These are phyloP conservation scores for Passer domesticus DNA, from an alignment of 2,113 vertebrate species.

Conservation along the genomic window DNA sequence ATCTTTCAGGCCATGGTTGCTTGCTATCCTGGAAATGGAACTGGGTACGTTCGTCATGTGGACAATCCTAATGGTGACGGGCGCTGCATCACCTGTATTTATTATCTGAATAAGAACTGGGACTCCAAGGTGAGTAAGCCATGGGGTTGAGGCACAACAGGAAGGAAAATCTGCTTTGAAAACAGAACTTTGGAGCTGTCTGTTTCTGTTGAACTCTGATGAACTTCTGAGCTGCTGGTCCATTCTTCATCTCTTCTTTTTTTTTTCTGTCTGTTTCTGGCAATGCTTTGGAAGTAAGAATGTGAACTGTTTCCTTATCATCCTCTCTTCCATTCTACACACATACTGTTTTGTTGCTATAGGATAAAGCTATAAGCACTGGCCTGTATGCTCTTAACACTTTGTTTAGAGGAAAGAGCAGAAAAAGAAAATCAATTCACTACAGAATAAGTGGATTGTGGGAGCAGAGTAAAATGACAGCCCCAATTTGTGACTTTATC, in stretches of 20 bases:
- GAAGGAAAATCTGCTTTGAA: not conserved
- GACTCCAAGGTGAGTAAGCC: slow-evolving; percentile 82
- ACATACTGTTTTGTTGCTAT: not conserved
- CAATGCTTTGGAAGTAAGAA: not conserved
- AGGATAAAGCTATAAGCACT: not conserved
- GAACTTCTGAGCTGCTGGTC: not conserved
- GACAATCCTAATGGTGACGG: slow-evolving; percentile 89
- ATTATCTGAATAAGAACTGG: slow-evolving; percentile 92
- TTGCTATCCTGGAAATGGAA: slow-evolving; percentile 89
- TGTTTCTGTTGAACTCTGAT: not conserved
- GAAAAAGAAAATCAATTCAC: not conserved
- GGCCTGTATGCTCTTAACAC: not conserved
- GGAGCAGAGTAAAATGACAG: not conserved
- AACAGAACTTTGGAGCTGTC: not conserved
- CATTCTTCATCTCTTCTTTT: not conserved
- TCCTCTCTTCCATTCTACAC: not conserved
- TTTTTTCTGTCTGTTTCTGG: not conserved
- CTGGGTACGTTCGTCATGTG: slow-evolving; percentile 89
- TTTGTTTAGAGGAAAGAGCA: slow-evolving; percentile 9
- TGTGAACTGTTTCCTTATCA: not conserved
- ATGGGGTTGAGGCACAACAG: not conserved
- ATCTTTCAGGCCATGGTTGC: slow-evolving; percentile 87
- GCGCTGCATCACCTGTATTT: slow-evolving; percentile 91
- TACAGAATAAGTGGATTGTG: not conserved
- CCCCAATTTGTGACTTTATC: not conserved